Evolutionary conservation across 2,888 invertebrate species (phyloP), one percentile per base, ranked within the genome.

Genomic region (Hypercompe scribonia): DNA sequence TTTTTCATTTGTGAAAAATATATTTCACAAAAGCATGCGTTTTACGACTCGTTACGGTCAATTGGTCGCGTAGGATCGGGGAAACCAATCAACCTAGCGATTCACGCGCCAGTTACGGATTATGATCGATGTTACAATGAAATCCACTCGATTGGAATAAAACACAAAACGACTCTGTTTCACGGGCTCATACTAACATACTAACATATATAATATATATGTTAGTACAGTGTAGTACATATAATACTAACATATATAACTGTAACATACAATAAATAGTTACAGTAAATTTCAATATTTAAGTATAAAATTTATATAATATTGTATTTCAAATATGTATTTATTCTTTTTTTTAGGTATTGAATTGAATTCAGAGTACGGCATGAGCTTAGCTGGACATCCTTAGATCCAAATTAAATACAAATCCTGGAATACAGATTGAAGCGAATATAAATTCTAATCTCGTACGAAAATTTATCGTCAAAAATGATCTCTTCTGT

Each of bases 81-180:
- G 31, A 46, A 61, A 61, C 65, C 65, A 61, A 82, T 81, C 76
- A 73, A 33, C 34, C 58, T 61, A 72, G 74, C 74, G 78, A 81
- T 80, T 46, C 73, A 73, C 42, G 69, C 69, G 46, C 18, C 65
- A n/a, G 61, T 66, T 73, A 73, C 61, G 39, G 70, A 65, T 75
- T 75, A 81, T 79, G 81, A 79, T 77, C 79, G 71, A 75, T 77
- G 74, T 78, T 63, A 72, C 75, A 73, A 64, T 46, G 63, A 50
- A 70, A 31, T 21, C 61, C 28, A 69, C 42, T 46, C 68, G 58
- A 39, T 46, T 66, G 70, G 50, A 73, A 73, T 70, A 69, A 69
- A 69, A 70, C 65, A n/a, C 31, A 46, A 36, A 70, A 70, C 28
- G 66, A 67, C 33, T 65, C 46, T 42, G 70, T 70, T 70, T 66